Base-by-base conservation (phyloP, 2,888 invertebrate species). In the Gastracanthus pulcherrimus region DNA sequence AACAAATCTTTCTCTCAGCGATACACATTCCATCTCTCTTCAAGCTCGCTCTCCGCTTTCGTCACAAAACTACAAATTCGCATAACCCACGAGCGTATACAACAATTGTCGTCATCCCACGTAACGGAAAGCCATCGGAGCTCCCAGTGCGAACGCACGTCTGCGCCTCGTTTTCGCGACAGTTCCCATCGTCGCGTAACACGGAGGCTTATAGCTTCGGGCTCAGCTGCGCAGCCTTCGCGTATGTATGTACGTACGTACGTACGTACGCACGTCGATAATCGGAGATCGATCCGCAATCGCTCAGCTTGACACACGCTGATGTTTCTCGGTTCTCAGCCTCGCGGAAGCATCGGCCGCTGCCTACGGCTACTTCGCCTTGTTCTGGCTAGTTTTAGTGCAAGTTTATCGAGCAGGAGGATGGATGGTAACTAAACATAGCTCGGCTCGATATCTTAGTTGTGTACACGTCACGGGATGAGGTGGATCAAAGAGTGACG, bases 381-480 rank as follows among this genome's bases (percentile, higher is more conserved):
- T n/a, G 6, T 23, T 19, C 19, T 51, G 19, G n/a, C 36, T 71
- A 58, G 58, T 58, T 71, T 71, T 71, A 58, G 36, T 11, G 23
- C 6, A 38, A 71, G 26, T 58, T 70, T 58, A 71, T 71, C 38
- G 71, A 58, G 3, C n/a, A 36, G n/a, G n/a, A n/a, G n/a, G n/a
- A 55, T 23, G 13, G 9, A 41, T 41, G 9, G 5, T 9, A 5
- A n/a, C 29, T 45, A 69, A 48, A 69, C 69, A 26, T 69, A 69
- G 23, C 23, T n/a, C 11, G 3, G 1, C n/a, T 19, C 48, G 11
- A 6, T 11, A 55, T 55, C 26, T 23, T 11, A 9, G 55, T 23
- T 55, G 26, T 7, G 26, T 26, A 55, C 55, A 11, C 55, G 55
- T 55, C 55, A 55, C 55, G 11, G 55, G 55, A 55, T 55, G 26